These are phyloP conservation scores for Gerris lacustris DNA, from an alignment of 2,888 invertebrate species.

Conservation along the genomic window DNA sequence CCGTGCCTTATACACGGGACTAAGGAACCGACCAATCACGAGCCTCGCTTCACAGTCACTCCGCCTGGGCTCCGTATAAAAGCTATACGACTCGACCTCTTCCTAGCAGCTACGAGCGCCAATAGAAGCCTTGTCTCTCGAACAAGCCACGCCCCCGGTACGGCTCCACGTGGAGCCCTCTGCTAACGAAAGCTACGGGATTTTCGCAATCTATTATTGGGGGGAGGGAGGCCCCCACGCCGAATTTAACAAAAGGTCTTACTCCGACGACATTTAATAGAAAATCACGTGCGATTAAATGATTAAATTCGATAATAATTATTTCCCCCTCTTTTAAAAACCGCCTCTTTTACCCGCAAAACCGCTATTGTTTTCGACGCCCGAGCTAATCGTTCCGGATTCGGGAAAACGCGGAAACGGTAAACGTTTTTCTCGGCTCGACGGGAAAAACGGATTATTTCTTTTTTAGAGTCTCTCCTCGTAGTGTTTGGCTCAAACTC, in stretches of 20 bases:
- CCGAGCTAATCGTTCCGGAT: not conserved
- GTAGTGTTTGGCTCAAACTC: no score
- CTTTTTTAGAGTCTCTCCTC: no score
- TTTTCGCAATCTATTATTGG: conserved; percentile 1
- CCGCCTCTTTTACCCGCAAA: conserved; percentile 19
- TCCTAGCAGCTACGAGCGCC: not conserved
- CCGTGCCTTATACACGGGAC: conserved; percentile 16
- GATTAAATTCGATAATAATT: conserved; percentile 3
- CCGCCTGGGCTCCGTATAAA: not conserved
- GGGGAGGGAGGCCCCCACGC: not conserved
- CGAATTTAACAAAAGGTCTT: conserved; percentile 5
- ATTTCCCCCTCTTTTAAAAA: conserved; percentile 13
- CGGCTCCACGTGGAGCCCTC: conserved; percentile 23
- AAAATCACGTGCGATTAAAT: conserved; percentile 5
- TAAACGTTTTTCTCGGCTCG: not conserved
- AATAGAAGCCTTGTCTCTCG: not conserved
- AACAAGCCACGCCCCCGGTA: conserved; percentile 10
- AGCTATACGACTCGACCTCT: not conserved
- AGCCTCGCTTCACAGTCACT: not conserved
- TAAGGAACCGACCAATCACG: conserved; percentile 20
- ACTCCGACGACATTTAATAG: conserved; percentile 1
- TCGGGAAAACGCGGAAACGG: not conserved
- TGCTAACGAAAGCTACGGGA: not conserved
- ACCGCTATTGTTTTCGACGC: conserved; percentile 16
- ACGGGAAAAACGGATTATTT: no score